Base-by-base conservation (phyloP, 2,113 vertebrate genomes). In the Platysteira castanea region DNA sequence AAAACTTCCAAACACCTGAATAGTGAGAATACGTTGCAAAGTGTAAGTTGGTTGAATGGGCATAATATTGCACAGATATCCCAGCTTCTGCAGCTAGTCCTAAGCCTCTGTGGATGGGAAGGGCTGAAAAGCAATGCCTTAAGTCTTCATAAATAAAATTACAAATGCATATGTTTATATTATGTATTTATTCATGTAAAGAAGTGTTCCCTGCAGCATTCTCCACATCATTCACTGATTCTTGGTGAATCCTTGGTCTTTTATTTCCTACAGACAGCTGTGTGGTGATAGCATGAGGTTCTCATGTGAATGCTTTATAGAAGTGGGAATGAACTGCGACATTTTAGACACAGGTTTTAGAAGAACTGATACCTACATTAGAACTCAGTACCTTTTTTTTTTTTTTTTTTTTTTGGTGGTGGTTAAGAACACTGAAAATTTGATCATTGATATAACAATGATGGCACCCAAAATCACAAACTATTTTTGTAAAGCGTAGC, bases 1-100 rank as follows among this genome's bases (percentile, higher is more conserved):
- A 61, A 92, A 77, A 31, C 18, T 16, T 84, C 19, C 22, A 39
- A 35, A 31, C 13, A 49, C 22, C 27, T 74, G 56, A 41, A 57
- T 18, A 30, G 14, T 0, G 2, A 63, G 52, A 75, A 37, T 0
- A 0, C 28, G 7, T 52, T 80, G 35, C 35, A 73, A 79, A 85
- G 8, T 16, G 2, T 54, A 54, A 47, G 3, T 4, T 89, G n/a
- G 7, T 53, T 53, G 31, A 68, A 60, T 75, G 37, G 33, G 6
- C 27, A 46, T 75, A 37, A 31, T 47, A 47, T 12, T 80, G 30
- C 71, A 77, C 21, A 44, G 47, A 68, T 46, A 41, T 33, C 19
- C 37, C 27, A 74, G 21, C 6, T 84, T 74, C 28, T 93, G 50
- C n/a, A 77, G 54, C 24, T 15, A 26, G 8, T 82, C n/a, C 54